Evolutionary conservation across 2,888 invertebrate species (phyloP).

Genomic region (Hedya salicella): DNA sequence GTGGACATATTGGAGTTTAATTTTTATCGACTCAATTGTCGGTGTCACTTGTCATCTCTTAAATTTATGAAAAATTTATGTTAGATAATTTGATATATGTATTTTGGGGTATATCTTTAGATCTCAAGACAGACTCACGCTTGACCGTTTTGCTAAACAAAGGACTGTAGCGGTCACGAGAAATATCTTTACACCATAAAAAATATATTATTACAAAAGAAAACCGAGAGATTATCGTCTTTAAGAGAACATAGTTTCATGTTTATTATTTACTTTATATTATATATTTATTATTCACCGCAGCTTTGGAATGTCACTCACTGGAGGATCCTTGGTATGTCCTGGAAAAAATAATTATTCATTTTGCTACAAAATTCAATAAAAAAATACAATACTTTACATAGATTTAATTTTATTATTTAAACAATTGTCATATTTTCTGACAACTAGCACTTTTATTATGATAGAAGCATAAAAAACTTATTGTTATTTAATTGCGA

Average conservation of each 20-base stretch:
- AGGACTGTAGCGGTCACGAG: constrained; percentile 8
- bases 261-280: constrained; percentile 49
- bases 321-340: constrained; percentile 76
- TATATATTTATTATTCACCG: constrained; percentile 52
- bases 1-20: no score
- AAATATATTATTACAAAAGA: constrained; percentile 52
- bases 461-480: no score
- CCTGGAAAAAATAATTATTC: constrained; percentile 58
- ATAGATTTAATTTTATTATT: no score
- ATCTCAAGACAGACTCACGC: neutral
- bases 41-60: no score
- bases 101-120: neutral
- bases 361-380: neutral
- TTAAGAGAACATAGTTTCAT: constrained; percentile 60
- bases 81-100: neutral
- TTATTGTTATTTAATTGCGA: no score
- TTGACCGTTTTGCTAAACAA: constrained; percentile 6
- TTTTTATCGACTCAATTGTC: no score
- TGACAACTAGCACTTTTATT: no score
- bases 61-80: no score
- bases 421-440: no score
- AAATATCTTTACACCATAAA: constrained; percentile 48
- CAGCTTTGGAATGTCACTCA: constrained; percentile 78
- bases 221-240: constrained; percentile 76
- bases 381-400: no score